phyloP scores from a whole-genome alignment of 1,140 invertebrate species.

The Samia ricini region DNA sequence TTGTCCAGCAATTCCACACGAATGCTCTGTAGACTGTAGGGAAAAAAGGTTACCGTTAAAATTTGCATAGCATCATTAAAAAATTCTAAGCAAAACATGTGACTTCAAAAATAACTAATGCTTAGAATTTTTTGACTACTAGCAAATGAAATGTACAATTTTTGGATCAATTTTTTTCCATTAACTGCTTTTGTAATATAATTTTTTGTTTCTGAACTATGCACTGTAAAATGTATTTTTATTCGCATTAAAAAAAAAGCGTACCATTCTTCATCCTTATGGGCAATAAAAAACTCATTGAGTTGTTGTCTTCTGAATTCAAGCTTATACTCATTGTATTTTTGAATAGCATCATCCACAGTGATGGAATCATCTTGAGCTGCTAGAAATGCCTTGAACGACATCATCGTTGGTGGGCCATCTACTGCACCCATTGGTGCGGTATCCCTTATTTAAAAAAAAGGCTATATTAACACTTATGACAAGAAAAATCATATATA shows the following conservation, averaged over 20 bases:
- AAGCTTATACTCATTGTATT: slow-evolving; percentile 99
- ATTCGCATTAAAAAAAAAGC: slow-evolving; percentile 15
- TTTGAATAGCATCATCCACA: slow-evolving; percentile 97
- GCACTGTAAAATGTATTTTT: neutral
- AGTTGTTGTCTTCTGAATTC: slow-evolving; percentile 98
- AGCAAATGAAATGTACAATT: slow-evolving; percentile 41
- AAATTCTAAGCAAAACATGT: slow-evolving; percentile 59
- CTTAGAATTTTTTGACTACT: slow-evolving; percentile 69
- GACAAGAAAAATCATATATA: neutral
- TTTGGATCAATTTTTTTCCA: neutral
- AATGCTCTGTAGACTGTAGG: slow-evolving; percentile 77
- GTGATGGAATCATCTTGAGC: slow-evolving; percentile 98
- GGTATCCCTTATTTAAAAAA: slow-evolving; percentile 59
- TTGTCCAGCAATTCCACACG: slow-evolving; percentile 67
- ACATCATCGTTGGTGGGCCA: slow-evolving; percentile 96
- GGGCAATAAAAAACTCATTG: slow-evolving; percentile 98
- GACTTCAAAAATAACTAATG: slow-evolving; percentile 20
- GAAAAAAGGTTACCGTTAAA: slow-evolving; percentile 74
- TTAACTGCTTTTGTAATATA: neutral
- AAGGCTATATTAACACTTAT: neutral
- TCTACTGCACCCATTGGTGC: slow-evolving; percentile 74
- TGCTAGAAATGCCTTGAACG: slow-evolving; percentile 97
- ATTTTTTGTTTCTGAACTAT: neutral
- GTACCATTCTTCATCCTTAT: slow-evolving; percentile 99
- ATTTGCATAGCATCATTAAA: slow-evolving; percentile 60